Conservation (phyloP, 1,140 invertebrate species). For the Zaprionus tsacasi region DNA sequence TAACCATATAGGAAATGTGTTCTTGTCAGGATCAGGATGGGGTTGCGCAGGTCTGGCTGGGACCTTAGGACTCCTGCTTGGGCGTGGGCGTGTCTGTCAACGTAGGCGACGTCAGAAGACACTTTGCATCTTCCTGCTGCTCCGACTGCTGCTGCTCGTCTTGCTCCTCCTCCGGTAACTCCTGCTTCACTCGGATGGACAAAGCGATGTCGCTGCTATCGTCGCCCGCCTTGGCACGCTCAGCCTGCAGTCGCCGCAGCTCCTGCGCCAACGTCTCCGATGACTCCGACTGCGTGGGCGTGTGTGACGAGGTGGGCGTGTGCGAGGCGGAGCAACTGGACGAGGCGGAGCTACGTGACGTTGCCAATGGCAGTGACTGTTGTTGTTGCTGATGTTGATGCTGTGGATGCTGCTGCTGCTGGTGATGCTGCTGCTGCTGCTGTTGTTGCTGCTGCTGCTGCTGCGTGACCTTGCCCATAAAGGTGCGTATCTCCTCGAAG, state of each 20-base stretch:
- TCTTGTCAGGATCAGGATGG: slow-evolving; percentile 23
- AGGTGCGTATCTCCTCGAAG: slow-evolving; percentile 96
- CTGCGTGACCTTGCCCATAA: slow-evolving; percentile 95
- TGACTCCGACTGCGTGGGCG: slow-evolving; percentile 62
- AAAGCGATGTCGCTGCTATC: slow-evolving; percentile 22
- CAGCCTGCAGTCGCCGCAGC: slow-evolving; percentile 47
- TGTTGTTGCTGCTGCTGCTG: slow-evolving; percentile 71
- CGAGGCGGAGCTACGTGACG: slow-evolving; percentile 60
- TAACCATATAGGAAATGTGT: slow-evolving; percentile 54
- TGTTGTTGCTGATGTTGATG: slow-evolving; percentile 45
- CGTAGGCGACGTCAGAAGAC: not conserved
- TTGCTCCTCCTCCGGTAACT: not conserved
- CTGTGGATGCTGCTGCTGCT: slow-evolving; percentile 47
- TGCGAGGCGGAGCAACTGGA: slow-evolving; percentile 67
- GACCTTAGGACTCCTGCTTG: slow-evolving; percentile 48
- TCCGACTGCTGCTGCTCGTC: not conserved
- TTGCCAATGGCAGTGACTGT: slow-evolving; percentile 65
- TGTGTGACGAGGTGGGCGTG: slow-evolving; percentile 66
- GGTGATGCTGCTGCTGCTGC: slow-evolving; percentile 51
- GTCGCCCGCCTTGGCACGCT: slow-evolving; percentile 24
- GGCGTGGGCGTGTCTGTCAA: slow-evolving; percentile 8
- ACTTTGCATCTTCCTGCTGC: slow-evolving; percentile 6
- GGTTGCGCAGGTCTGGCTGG: not conserved
- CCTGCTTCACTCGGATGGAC: slow-evolving; percentile 15
- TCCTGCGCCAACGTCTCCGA: slow-evolving; percentile 43